phyloP scores from a whole-genome alignment of 1,140 invertebrate species.

The Ceratitis capitata region DNA sequence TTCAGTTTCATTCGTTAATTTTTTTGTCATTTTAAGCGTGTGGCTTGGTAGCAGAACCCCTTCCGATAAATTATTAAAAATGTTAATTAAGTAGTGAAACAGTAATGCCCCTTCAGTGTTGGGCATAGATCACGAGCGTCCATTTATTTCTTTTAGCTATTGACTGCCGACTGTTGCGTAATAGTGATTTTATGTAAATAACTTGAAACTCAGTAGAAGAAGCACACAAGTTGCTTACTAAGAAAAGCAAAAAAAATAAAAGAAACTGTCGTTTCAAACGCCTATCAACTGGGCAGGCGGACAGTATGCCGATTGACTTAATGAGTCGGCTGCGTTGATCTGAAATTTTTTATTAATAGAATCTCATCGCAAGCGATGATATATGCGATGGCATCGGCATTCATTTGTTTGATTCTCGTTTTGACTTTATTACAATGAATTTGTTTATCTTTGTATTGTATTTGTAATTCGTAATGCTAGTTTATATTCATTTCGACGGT shows the following conservation, averaged over 20 bases:
- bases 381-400: neutral
- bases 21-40: neutral
- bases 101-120: neutral
- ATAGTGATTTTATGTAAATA: conserved; percentile 5
- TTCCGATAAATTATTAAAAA: neutral
- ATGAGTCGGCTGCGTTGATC: neutral
- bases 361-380: neutral
- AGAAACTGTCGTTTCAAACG: too few species aligned
- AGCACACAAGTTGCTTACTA: neutral
- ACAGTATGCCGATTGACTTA: neutral
- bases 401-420: too few species aligned
- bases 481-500: too few species aligned
- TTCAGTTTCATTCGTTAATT: neutral
- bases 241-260: neutral
- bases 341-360: neutral
- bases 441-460: too few species aligned
- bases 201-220: neutral
- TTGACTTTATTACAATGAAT: too few species aligned
- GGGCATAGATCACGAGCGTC: neutral
- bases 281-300: neutral
- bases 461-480: too few species aligned
- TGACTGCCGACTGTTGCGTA: neutral
- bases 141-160: neutral
- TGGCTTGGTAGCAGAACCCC: neutral
- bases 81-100: neutral